Base-by-base conservation (phyloP, 2,888 invertebrate species). In the Branchipolynoe longqiensis region DNA sequence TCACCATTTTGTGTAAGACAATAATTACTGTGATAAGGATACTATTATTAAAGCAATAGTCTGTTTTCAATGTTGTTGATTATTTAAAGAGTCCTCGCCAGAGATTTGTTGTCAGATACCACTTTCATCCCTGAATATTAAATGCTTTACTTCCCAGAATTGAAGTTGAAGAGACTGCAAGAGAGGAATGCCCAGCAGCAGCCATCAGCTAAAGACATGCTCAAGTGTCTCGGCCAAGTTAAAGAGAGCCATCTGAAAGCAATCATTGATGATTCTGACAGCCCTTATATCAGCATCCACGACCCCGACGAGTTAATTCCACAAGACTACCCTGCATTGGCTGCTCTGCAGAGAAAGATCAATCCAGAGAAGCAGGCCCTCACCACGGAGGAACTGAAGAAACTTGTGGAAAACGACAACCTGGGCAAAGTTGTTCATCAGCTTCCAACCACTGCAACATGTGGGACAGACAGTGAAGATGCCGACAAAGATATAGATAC, bases 341-440 rank as follows among this genome's bases (percentile, higher is more conserved):
- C 82, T 12, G 59, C 82, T 4, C 18, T 82, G 33, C 82, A 82
- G 33, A 31, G 82, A 33, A 82, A 58, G 25, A 82, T 82, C 1
- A 41, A 82, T 12, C 82, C 82, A 54, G 56, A 82, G 31, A 82
- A 58, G 36, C 82, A 82, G 36, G 82, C 82, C n/a, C 25, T 82
- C 28, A 82, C 82, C 6, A 36, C 58, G 33, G 58, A 25, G n/a
- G 82, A 82, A 58, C 36, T 82, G 14, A 58, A 58, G 33, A 54
- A 38, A 41, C 82, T 82, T 28, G 82, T 82, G 33, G 82, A 82
- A 4, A 82, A 82, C 36, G 82, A 82, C 31, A 58, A 82, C 33
- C 31, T 82, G 36, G 82, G 38, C 56, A 82, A 58, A 58, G 48
- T 33, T 0, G 36, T 36, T 18, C 78, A 78, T 25, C 41, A 41